Base-by-base conservation (phyloP, 2,113 vertebrate genomes). In the western clawed frog (Xenopus tropicalis) region DNA sequence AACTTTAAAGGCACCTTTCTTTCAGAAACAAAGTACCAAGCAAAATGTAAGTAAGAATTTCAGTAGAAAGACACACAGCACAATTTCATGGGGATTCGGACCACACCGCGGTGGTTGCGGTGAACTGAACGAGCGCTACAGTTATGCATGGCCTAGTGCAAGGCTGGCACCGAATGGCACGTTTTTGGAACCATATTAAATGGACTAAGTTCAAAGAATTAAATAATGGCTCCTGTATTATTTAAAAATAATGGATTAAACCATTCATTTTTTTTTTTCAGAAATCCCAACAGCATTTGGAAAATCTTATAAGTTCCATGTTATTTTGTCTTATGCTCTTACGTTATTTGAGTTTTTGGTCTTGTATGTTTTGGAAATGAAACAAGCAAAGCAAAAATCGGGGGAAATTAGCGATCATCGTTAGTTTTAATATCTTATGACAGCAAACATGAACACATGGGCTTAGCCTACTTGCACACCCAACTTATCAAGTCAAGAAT, bases 1-100 rank as follows among this genome's bases (percentile, higher is more conserved):
- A 80, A 78, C 75, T 85, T n/a, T 84, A 84, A 83, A 83, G 83
- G 72, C 82, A 86, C 78, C 81, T 88, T 80, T 82, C 80, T 84
- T 77, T 84, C 78, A 79, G 86, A 85, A 80, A 85, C 37, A n/a
- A n/a, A n/a, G n/a, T n/a, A n/a, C n/a, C n/a, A n/a, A n/a, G 29
- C 29, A 37, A 37, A 37, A 37, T 37, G 6, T 37, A 37, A 37
- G 10, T 37, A 37, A 37, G 29, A 62, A 57, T 61, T 61, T 61
- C 44, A 42, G 57, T 21, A n/a, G 67, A 61, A 63, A 13, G 66
- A 69, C 57, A 69, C 20, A 46, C 42, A 63, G 29, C 22, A 62
- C 69, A 54, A n/a, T 51, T 63, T n/a, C 24, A 37, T 63, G 13
- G 22, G 16, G 51, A 17, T 62, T n/a, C 14, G 62, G 19, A 75